Conservation (phyloP, 2,113 vertebrate species). For the Chamaetylas fuelleborni region DNA sequence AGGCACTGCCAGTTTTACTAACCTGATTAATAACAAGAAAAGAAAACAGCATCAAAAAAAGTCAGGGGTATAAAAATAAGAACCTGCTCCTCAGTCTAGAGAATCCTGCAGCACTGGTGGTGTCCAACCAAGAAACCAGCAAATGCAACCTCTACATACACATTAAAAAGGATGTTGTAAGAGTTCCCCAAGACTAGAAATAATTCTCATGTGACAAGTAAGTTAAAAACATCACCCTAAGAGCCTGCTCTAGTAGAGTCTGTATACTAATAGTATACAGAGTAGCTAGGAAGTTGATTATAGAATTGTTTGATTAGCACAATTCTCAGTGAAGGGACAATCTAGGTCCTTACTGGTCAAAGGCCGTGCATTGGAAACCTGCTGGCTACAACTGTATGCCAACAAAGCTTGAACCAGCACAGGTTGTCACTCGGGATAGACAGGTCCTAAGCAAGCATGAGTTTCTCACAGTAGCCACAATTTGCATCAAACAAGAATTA, state of each 20-base stretch:
- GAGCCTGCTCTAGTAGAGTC: neutral
- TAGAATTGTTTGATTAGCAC: slow-evolving; percentile 22
- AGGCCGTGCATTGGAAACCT: neutral
- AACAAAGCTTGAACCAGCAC: slow-evolving; percentile 12
- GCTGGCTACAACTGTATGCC: slow-evolving; percentile 21
- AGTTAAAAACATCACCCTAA: slow-evolving; percentile 6
- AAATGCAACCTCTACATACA: slow-evolving; percentile 2
- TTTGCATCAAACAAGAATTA: slow-evolving; percentile 25
- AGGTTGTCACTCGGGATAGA: neutral
- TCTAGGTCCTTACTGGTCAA: neutral
- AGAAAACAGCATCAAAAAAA: slow-evolving; percentile 22
- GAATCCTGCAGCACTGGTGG: neutral
- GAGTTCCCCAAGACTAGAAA: slow-evolving; percentile 12
- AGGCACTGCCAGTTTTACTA: slow-evolving; percentile 22
- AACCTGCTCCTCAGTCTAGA: neutral
- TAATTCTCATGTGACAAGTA: neutral
- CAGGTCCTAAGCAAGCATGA: slow-evolving; percentile 15
- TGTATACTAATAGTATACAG: neutral
- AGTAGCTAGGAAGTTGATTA: neutral
- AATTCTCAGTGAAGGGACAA: slow-evolving; percentile 4
- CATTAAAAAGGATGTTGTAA: slow-evolving; percentile 8
- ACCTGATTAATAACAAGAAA: slow-evolving; percentile 30
- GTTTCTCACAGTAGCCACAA: slow-evolving; percentile 6
- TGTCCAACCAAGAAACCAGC: slow-evolving; percentile 23
- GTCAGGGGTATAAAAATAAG: slow-evolving; percentile 15